Base-by-base conservation (phyloP, 2,888 invertebrate species). In the Cistogaster globosa region DNA sequence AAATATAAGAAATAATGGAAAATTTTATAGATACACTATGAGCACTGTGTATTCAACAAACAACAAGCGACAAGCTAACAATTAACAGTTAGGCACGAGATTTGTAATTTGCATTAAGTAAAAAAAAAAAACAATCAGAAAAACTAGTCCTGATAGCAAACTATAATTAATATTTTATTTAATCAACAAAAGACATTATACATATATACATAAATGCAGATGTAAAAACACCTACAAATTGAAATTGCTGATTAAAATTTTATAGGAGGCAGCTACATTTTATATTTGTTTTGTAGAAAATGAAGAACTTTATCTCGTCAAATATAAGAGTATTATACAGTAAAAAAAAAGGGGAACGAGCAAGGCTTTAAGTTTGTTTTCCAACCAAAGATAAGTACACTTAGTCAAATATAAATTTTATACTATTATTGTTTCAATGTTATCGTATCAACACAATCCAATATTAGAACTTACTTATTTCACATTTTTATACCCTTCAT, bases 81-180 rank as follows among this genome's bases (percentile, higher is more conserved):
- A 7, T 83, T 77, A 68, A 68, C 14, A 62, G 62, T 75, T 74
- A 78, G 78, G 74, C 74, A 83, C 78, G 74, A 79, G 78, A 83
- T 79, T 83, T 79, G 32, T 45, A 79, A 79, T 79, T 83, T 79
- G 75, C 83, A 71, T 79, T 79, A 79, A 57, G 9, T 63, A 48
- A 38, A 51, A 16, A 48, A 48, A 14, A 6, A 48, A 48, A 48
- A 53, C 20, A 48, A 48, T 42, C 20, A 68, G 45, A 81, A 57
- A 67, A 83, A 78, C 60, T 71, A 83, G 83, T 72, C 60, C 68
- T 72, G 77, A 83, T 77, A 77, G 53, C 67, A 60, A 72, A 67
- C 77, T 83, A 74, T 78, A 83, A 83, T 83, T 78, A 77, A 68
- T 68, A 78, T 38, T 72, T 79, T 67, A 26, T 67, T 67, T 58